Base-by-base conservation (phyloP, 2,888 invertebrate species). In the Andrena trimmerana region DNA sequence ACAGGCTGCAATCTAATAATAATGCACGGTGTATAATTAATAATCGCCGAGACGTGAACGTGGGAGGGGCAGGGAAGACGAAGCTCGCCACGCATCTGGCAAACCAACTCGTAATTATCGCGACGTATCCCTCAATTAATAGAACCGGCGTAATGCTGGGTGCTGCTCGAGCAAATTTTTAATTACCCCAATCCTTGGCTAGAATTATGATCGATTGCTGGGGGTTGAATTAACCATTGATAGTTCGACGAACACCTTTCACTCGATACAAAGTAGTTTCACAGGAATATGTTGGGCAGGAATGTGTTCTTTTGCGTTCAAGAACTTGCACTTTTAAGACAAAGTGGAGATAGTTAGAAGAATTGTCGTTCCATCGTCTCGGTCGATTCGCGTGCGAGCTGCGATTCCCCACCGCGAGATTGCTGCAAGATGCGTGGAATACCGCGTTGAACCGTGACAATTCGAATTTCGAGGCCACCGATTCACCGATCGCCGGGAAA, bases 21-120 rank as follows among this genome's bases (percentile, higher is more conserved):
- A 77, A 77, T 59, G 42, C 66, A n/a, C 36, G 31, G 16, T 29
- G 63, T 62, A 42, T 81, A 76, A 82, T 81, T 81, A 81, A 81
- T 82, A 75, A 82, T 80, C 71, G 80, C 5, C 7, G 10, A 27
- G 57, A 69, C 70, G 52, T n/a, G 33, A 13, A 7, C 3, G n/a
- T 1, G 5, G 5, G 10, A 36, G 42, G 2, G 31, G 4, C 4
- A 5, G 29, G n/a, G 10, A 16, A 13, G 33, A 52, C 24, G 24
- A 57, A 54, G 68, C 16, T 16, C n/a, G 42, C 16, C 57, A 27
- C 20, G 57, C 24, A 24, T 57, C 57, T 57, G 7, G 52, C 62
- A 52, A 50, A 50, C 67, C 36, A n/a, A 24, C 57, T 65, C 60
- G 75, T 20, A 75, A 78, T 75, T 68, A 68, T 54, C 67, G 54